Percentiles rank a stretch among this genome's conserved stretches.
Evolutionary conservation across 2,888 invertebrate species (phyloP).

Genomic region (Clepsis dumicolana): DNA sequence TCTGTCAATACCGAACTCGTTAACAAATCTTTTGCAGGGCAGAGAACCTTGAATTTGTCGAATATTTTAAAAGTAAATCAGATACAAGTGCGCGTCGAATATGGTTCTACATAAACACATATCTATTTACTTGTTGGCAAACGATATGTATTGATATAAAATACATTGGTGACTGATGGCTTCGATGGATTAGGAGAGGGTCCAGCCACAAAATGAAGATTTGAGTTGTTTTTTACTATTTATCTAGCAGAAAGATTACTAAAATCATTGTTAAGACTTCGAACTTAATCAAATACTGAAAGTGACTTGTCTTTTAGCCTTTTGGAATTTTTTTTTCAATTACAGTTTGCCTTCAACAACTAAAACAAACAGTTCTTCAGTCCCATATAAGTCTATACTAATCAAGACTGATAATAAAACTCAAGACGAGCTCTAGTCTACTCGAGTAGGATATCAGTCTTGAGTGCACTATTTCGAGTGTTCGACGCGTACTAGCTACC

Average conservation of each 20-base stretch:
- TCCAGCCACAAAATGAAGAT: too few species aligned
- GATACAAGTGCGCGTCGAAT: slow-evolving; percentile 17
- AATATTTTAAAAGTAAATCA: slow-evolving; percentile 20
- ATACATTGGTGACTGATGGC: too few species aligned
- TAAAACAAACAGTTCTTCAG: too few species aligned
- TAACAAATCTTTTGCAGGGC: slow-evolving; percentile 7
- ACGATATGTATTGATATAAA: background rate
- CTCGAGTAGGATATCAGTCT: background rate
- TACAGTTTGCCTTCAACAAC: too few species aligned
- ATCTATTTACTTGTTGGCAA: background rate
- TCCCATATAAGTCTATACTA: background rate
- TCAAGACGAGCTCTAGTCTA: background rate
- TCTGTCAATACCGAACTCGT: background rate
- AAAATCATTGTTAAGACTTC: too few species aligned
- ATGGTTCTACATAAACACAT: background rate
- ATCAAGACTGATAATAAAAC: background rate
- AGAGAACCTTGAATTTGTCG: slow-evolving; percentile 19
- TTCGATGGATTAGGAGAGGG: too few species aligned
- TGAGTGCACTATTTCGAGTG: background rate
- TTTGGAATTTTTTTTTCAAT: too few species aligned
- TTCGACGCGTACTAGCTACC: background rate
- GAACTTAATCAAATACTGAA: too few species aligned
- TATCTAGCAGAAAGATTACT: too few species aligned
- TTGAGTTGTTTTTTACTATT: too few species aligned
- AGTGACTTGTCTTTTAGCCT: too few species aligned